Base-by-base conservation (phyloP, 1,140 invertebrate species). In the Argopecten irradians region DNA sequence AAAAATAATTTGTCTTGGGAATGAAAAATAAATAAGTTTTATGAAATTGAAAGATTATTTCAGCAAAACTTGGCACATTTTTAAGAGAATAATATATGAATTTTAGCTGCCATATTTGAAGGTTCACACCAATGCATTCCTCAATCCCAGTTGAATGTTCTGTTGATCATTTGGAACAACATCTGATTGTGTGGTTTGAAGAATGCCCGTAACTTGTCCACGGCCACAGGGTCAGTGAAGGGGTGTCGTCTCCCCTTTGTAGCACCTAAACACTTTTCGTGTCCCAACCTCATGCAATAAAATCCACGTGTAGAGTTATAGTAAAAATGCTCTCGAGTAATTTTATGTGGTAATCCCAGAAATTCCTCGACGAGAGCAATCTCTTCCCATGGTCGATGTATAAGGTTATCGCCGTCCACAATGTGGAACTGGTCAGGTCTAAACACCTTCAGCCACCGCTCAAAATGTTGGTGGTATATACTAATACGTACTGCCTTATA, bases 241-340 rank as follows among this genome's bases (percentile, higher is more conserved):
- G 98, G 98, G 96, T 99, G 98, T 93, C 97, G 97, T 22, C 98
- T 96, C 9, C 98, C 98, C 96, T 99, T 99, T 19, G 97, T 98
- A 95, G 98, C 98, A 85, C 98, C 98, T 41, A 99, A 96, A 96
- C 98, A 99, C 83, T 88, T 88, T 55, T 93, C 91, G 43, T 90
- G 89, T n/a, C 91, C 92, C 34, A 91, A 91, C 34, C 93, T 93
- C 92, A 96, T 95, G 91, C 96, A 96, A 92, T 95, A 96, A 90
- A 96, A 96, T 36, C 96, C 95, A 84, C 96, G 93, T 2, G 94
- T 95, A 35, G 89, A 86, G 90, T 96, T 96, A 88, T 95, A 96
- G 88, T 95, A 95, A 28, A 95, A 91, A 43, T 93, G 92, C 2
- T 93, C 90, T 82, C 92, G 86, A 28, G 92, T 93, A 34, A 95